Conservation (phyloP, 2,888 invertebrate genomes). For the Xiphydria camelus region DNA sequence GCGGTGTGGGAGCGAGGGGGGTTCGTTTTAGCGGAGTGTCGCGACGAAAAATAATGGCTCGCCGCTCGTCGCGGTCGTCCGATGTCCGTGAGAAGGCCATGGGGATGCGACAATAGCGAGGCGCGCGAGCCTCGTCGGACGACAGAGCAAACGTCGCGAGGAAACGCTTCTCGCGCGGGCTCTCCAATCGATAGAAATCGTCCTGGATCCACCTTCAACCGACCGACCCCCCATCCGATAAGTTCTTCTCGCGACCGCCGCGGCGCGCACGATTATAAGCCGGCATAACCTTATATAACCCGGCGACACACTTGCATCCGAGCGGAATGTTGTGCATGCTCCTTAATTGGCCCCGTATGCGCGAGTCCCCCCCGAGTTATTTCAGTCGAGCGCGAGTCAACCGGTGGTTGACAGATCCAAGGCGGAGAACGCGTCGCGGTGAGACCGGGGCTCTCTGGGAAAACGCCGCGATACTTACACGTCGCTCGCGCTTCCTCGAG, state of each 20-base stretch:
- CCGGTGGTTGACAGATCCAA: too few relatives aligned
- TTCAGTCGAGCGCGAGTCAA: constrained; percentile 20
- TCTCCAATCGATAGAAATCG: constrained; percentile 32
- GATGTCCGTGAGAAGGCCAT: neutral
- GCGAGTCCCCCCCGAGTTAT: constrained; percentile 19
- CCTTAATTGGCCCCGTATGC: constrained; percentile 33
- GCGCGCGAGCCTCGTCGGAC: neutral
- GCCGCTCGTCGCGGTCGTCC: too few relatives aligned
- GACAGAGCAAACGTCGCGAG: neutral
- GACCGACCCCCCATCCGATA: constrained; percentile 5
- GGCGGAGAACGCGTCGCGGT: too few relatives aligned
- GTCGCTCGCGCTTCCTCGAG: too few relatives aligned
- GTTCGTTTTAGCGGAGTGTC: too few relatives aligned
- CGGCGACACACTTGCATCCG: constrained; percentile 39
- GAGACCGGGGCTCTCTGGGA: too few relatives aligned
- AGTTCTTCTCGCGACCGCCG: constrained; percentile 3
- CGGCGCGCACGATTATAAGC: constrained; percentile 1
- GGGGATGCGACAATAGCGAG: neutral
- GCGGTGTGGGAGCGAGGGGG: too few relatives aligned
- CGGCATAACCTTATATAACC: constrained; percentile 37
- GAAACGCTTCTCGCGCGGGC: neutral
- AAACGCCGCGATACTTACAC: too few relatives aligned
- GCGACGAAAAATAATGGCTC: too few relatives aligned
- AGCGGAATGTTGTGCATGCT: constrained; percentile 33
- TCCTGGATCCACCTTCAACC: constrained; percentile 28